Evolutionary conservation across 2,888 invertebrate species (phyloP).

Genomic region (Heliconius hortense): DNA sequence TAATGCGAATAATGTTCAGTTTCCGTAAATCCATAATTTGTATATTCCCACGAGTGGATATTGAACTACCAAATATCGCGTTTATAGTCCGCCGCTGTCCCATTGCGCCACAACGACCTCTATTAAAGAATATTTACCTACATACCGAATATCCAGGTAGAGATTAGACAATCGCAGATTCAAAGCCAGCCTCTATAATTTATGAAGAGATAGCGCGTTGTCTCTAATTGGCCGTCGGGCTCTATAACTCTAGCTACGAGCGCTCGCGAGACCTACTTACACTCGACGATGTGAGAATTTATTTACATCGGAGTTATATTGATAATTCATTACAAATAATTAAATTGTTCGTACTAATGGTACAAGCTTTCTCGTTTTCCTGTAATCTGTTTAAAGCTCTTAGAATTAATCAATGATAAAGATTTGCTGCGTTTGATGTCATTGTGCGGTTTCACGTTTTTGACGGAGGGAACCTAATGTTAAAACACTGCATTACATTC

Average conservation of each 20-base stretch:
- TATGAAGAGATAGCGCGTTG: slow-evolving; percentile 8
- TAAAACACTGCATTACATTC: too few species aligned
- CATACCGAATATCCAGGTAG: too few species aligned
- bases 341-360: slow-evolving; percentile 4
- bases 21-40: too few species aligned
- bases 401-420: neutral
- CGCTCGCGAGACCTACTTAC: neutral
- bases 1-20: too few species aligned
- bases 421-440: neutral
- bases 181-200: slow-evolving; percentile 3
- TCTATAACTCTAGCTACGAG: neutral
- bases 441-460: neutral
- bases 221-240: slow-evolving; percentile 10
- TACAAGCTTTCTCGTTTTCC: neutral
- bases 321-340: slow-evolving; percentile 9
- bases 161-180: slow-evolving; percentile 3
- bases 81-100: too few species aligned
- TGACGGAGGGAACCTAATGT: neutral
- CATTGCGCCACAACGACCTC: too few species aligned
- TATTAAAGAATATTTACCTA: too few species aligned
- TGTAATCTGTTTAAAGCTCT: neutral
- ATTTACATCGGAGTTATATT: neutral
- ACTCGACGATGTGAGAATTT: neutral
- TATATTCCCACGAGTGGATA: too few species aligned
- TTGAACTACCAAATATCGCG: too few species aligned